Percentiles rank a stretch among this genome's conserved stretches.
Evolutionary conservation across 2,888 invertebrate species (phyloP).

Genomic region (Ectobius pallidus): DNA sequence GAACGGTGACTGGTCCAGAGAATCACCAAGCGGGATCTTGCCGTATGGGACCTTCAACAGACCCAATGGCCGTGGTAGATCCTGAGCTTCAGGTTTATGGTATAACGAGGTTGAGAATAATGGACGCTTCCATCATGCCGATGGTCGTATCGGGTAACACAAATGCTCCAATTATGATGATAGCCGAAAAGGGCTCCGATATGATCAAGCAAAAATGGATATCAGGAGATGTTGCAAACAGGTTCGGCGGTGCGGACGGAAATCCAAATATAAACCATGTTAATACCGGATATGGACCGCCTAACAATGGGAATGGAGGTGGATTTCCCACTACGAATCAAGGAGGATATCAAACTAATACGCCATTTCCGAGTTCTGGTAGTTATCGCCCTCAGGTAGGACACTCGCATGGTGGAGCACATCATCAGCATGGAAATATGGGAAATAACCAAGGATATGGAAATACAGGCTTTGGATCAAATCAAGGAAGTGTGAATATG

Average conservation of each 20-base stretch:
- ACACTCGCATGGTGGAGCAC: too few relatives aligned
- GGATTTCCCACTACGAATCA: too few relatives aligned
- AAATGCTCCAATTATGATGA: slow-evolving; percentile 64
- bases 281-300: too few relatives aligned
- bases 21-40: slow-evolving; percentile 84
- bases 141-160: slow-evolving; percentile 61
- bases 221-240: slow-evolving; percentile 4
- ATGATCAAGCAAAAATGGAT: slow-evolving; percentile 59
- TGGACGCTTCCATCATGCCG: slow-evolving; percentile 68
- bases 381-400: too few relatives aligned
- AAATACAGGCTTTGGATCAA: neutral
- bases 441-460: neutral
- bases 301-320: too few relatives aligned
- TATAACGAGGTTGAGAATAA: slow-evolving; percentile 60
- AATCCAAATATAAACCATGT: too few relatives aligned
- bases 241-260: slow-evolving; percentile 24
- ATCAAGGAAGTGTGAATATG: neutral
- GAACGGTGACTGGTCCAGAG: slow-evolving; percentile 75
- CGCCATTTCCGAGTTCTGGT: too few relatives aligned
- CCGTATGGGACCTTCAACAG: slow-evolving; percentile 77
- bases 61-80: slow-evolving; percentile 77
- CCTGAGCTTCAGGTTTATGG: slow-evolving; percentile 69
- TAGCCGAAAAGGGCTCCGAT: slow-evolving; percentile 63
- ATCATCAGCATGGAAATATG: neutral
- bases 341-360: too few relatives aligned